Evolutionary conservation across 2,113 vertebrate genomes (phyloP).

Genomic region (Pavo muticus): DNA sequence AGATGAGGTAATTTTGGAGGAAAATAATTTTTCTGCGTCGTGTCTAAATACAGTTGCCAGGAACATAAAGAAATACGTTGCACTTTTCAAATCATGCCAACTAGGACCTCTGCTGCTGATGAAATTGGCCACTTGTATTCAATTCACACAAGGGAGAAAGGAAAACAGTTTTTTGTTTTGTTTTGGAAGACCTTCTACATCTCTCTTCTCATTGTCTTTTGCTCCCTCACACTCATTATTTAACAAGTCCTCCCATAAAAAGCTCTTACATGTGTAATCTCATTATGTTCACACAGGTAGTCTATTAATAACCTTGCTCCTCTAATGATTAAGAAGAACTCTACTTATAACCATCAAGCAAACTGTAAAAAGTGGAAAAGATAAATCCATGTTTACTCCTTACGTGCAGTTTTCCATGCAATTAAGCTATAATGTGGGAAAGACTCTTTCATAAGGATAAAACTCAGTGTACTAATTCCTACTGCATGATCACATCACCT

Average conservation of each 20-base stretch:
- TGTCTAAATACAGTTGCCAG: neutral
- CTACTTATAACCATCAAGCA: neutral
- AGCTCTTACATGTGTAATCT: neutral
- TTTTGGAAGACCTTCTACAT: neutral
- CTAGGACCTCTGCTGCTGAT: neutral
- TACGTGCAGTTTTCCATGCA: neutral
- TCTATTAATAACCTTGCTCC: neutral
- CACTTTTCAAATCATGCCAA: neutral
- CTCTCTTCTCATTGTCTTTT: neutral
- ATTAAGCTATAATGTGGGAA: neutral
- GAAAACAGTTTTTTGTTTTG: neutral
- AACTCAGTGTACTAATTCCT: neutral
- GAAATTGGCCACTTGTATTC: neutral
- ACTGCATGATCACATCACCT: neutral
- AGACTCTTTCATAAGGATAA: neutral
- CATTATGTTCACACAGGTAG: neutral
- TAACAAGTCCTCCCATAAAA: neutral
- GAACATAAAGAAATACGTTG: neutral
- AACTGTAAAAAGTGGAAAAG: neutral
- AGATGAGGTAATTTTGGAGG: neutral
- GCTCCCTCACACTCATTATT: neutral
- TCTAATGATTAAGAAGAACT: neutral
- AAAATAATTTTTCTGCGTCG: neutral
- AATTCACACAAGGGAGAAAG: neutral
- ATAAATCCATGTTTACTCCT: fast-evolving